These are phyloP conservation scores for Amphibalanus amphitrite DNA, from an alignment of 1,140 invertebrate species.

Conservation along the genomic window DNA sequence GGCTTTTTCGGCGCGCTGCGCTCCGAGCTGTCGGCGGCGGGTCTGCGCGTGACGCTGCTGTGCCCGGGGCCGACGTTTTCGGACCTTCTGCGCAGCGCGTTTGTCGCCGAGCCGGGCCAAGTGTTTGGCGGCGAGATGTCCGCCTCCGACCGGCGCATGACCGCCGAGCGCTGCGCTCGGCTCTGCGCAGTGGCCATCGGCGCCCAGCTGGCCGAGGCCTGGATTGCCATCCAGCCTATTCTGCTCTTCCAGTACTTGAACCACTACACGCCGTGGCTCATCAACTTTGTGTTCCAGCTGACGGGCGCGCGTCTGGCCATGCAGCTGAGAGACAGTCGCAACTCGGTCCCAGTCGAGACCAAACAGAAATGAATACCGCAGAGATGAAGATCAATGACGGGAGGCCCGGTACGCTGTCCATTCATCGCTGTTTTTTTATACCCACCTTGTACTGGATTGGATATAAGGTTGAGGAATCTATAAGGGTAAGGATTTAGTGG, in stretches of 20 bases:
- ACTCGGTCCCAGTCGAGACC: not conserved
- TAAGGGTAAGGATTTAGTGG: no score
- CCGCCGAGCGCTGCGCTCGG: constrained; percentile 47
- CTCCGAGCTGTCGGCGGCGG: constrained; percentile 39
- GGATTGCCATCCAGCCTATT: constrained; percentile 47
- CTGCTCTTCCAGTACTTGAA: constrained; percentile 42
- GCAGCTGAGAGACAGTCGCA: not conserved
- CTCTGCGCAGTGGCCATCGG: constrained; percentile 53
- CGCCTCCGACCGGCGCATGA: constrained; percentile 34
- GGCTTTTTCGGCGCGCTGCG: constrained; percentile 48
- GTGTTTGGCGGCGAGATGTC: constrained; percentile 23
- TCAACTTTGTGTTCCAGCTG: not conserved
- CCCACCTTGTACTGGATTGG: no score
- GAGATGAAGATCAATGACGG: no score
- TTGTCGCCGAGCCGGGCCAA: constrained; percentile 42
- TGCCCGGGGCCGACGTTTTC: constrained; percentile 59
- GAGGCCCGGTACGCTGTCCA: no score
- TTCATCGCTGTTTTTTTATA: no score
- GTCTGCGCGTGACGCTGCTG: constrained; percentile 47
- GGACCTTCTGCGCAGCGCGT: constrained; percentile 47
- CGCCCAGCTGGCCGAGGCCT: constrained; percentile 54
- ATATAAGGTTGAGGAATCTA: no score
- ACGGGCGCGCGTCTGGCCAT: not conserved
- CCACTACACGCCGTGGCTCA: constrained; percentile 39
- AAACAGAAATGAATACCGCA: not conserved